Base-by-base conservation (phyloP, 2,113 vertebrate genomes). In the Microtus pennsylvanicus region DNA sequence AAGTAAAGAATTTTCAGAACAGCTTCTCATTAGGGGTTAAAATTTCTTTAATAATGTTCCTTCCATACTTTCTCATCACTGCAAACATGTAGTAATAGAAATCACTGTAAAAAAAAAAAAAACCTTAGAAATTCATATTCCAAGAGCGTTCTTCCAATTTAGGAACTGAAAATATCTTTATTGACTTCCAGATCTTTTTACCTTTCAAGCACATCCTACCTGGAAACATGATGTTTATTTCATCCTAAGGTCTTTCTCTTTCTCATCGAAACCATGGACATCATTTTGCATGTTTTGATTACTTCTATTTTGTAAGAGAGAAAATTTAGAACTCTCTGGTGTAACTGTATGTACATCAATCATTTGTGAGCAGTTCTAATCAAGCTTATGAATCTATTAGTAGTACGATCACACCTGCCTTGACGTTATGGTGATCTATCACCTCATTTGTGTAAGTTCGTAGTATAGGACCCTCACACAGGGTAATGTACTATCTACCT, bases 361-460 rank as follows among this genome's bases (percentile, higher is more conserved):
- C 72, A 88, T 2, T 85, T 42, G 81, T 94, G 89, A 88, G 72
- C n/a, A 87, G 17, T 90, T 97, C 97, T 90, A 61, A 97, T 97
- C 47, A 80, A 82, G 82, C 87, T 96, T 97, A 94, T 74, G 90
- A 85, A 93, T 63, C 86, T 11, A 50, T 93, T 12, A 33, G 9
- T 55, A 88, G 9, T 61, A 88, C 91, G 47, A 7, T 35, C 72
- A 70, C 70, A 86, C 93, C 74, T 86, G 76, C 65, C 78, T 50
- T 72, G 80, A 89, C 94, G 85, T 75, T 90, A 83, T 78, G 91
- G 72, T 70, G 72, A 96, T n/a, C 67, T 33, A 33, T 74, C 26
- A 28, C 50, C 13, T 92, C 45, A 90, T 82, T 93, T 96, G 92
- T 95, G 86, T 93, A 97, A 97, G 96, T 58, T 89, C 3, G 45